These are phyloP conservation scores for Choloepus didactylus DNA, from an alignment of 2,797 vertebrate species.

Conservation along the genomic window DNA sequence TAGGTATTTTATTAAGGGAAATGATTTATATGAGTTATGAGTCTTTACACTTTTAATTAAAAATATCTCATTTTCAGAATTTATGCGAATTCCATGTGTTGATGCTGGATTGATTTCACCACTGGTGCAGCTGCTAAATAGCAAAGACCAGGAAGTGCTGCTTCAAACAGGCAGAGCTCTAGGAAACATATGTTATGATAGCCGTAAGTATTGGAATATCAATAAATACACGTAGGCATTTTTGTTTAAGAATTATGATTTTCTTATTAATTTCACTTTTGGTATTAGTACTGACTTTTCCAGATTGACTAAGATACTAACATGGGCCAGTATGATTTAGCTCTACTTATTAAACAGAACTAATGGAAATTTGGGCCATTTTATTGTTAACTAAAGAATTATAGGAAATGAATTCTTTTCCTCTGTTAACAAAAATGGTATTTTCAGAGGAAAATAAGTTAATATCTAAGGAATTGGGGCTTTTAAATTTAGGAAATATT, in stretches of 20 bases:
- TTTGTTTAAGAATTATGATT: constrained; percentile 1
- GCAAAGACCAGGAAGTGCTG: constrained; percentile 96
- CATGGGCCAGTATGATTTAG: neutral
- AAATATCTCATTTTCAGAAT: constrained; percentile 91
- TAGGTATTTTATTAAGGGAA: constrained; percentile 7
- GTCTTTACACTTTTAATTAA: constrained; percentile 70
- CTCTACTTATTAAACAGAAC: constrained; percentile 52
- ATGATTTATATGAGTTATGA: constrained; percentile 54
- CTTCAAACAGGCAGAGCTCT: constrained; percentile 98
- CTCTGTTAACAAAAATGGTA: neutral
- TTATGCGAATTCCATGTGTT: constrained; percentile 96
- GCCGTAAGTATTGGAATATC: constrained; percentile 94
- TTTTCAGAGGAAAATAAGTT: constrained; percentile 56
- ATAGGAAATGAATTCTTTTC: neutral
- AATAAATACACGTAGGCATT: neutral
- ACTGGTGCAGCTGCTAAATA: constrained; percentile 95
- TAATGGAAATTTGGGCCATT: neutral
- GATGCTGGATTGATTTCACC: constrained; percentile 97
- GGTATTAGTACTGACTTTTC: constrained; percentile 20
- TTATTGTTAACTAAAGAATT: constrained; percentile 23
- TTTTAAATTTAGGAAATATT: neutral
- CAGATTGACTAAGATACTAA: neutral
- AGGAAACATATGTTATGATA: constrained; percentile 99
- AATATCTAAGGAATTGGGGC: constrained; percentile 9
- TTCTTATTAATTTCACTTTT: constrained; percentile 26